A percentile compares a stretch with the other conserved stretches of the same genome.
These are phyloP conservation scores for Spongia lamella DNA, from an alignment of 37 sponge, comb jelly and placozoan genomes.

Conservation along the genomic window DNA sequence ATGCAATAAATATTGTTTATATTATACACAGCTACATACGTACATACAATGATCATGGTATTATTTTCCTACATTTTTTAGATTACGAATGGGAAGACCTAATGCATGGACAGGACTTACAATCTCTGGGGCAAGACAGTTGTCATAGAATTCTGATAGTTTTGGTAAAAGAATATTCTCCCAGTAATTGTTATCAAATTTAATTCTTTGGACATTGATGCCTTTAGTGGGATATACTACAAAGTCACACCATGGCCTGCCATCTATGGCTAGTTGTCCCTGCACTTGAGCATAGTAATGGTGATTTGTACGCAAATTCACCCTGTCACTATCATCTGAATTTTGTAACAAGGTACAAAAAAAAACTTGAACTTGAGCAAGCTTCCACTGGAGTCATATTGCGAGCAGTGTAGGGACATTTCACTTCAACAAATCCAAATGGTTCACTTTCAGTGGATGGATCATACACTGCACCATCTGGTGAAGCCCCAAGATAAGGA, in stretches of 20 bases:
- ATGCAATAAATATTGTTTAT: too few relatives aligned
- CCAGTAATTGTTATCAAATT: conserved; percentile 16
- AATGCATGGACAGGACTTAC: conserved; percentile 7
- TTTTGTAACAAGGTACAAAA: background rate
- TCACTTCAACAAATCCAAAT: conserved; percentile 34
- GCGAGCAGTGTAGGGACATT: conserved; percentile 16
- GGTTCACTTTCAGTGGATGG: conserved; percentile 8
- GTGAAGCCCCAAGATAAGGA: conserved; percentile 43
- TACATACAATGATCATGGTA: too few relatives aligned
- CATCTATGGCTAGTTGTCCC: conserved; percentile 26
- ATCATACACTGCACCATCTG: conserved; percentile 45
- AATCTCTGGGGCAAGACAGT: conserved; percentile 18
- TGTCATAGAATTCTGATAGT: conserved; percentile 18
- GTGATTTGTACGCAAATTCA: background rate
- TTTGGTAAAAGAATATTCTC: background rate
- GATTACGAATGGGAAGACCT: conserved; percentile 8
- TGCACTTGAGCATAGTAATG: conserved; percentile 25
- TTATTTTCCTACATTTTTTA: too few relatives aligned
- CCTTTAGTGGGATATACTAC: conserved; percentile 15
- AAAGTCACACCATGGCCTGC: conserved; percentile 30
- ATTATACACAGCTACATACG: too few relatives aligned
- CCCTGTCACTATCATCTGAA: background rate
- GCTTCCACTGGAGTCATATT: conserved; percentile 1
- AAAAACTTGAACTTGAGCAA: background rate
- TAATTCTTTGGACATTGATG: conserved; percentile 10